phyloP scores from a whole-genome alignment of 1,140 invertebrate species.

The Zaprionus africanus region DNA sequence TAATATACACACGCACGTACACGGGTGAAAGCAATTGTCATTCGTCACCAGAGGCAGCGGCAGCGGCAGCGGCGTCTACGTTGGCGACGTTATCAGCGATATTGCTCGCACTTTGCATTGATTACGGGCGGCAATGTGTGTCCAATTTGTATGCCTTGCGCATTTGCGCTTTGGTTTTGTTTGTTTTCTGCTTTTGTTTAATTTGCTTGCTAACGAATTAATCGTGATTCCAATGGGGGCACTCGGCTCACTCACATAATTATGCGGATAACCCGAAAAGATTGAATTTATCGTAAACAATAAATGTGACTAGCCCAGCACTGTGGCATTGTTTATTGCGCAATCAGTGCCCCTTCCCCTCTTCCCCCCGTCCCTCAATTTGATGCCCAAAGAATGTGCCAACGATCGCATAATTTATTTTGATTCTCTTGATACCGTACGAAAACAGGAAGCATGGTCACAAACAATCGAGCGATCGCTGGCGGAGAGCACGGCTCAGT shows the following conservation, averaged over 20 bases:
- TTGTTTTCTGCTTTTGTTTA: constrained; percentile 54
- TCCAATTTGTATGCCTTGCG: constrained; percentile 66
- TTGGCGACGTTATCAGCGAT: constrained; percentile 21
- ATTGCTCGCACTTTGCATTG: constrained; percentile 14
- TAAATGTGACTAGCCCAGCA: constrained; percentile 31
- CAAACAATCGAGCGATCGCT: constrained; percentile 71
- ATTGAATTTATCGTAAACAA: constrained; percentile 73
- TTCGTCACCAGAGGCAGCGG: not conserved
- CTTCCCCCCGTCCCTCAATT: not conserved
- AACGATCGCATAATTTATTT: constrained; percentile 32
- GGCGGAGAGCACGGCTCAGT: constrained; percentile 74
- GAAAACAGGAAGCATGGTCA: constrained; percentile 74
- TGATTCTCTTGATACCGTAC: constrained; percentile 15
- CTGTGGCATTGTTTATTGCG: constrained; percentile 2
- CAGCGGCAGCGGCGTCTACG: not conserved
- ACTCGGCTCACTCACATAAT: constrained; percentile 43
- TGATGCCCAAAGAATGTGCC: constrained; percentile 19
- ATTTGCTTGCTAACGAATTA: constrained; percentile 78
- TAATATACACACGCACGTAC: not conserved
- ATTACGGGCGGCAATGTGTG: constrained; percentile 23
- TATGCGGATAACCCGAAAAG: constrained; percentile 35
- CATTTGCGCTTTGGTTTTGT: constrained; percentile 53
- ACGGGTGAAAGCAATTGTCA: constrained; percentile 17
- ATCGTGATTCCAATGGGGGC: constrained; percentile 63
- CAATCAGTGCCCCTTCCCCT: not conserved